phyloP scores from a whole-genome alignment of 2,113 vertebrate species.

The Halcyon malimbica region DNA sequence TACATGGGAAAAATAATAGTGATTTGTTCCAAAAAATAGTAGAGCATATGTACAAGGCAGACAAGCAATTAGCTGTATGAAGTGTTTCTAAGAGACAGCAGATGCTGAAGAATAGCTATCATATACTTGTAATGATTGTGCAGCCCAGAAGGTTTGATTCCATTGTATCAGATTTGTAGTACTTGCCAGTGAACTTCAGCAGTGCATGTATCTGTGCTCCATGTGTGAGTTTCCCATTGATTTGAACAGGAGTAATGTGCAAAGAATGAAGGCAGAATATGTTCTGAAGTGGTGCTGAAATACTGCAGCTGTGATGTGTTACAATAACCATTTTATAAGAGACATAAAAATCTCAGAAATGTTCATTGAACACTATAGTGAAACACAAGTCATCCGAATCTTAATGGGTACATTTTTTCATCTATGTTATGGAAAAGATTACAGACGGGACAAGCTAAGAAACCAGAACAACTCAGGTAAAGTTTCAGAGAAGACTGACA shows the following conservation, averaged over 20 bases:
- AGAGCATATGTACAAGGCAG: not conserved
- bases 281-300: conserved; percentile 56
- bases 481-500: not conserved
- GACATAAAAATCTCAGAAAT: conserved; percentile 45
- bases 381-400: not conserved
- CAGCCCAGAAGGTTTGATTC: conserved; percentile 19
- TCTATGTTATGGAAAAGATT: not conserved
- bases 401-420: not conserved
- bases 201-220: conserved; percentile 22
- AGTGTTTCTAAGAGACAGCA: conserved; percentile 38
- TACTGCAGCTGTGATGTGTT: conserved; percentile 56
- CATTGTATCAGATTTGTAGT: not conserved
- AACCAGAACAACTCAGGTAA: not conserved
- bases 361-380: not conserved
- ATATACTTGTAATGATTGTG: not conserved
- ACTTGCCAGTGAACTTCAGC: conserved; percentile 37
- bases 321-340: conserved; percentile 45
- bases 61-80: not conserved
- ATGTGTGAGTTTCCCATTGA: conserved; percentile 35
- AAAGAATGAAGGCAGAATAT: conserved; percentile 39
- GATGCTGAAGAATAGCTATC: not conserved
- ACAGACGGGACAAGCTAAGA: not conserved
- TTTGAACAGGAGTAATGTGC: conserved; percentile 26
- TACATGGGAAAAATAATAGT: not conserved
- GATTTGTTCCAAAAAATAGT: conserved; percentile 15